phyloP scores from a whole-genome alignment of 1,140 invertebrate species.

The Orius laevigatus region DNA sequence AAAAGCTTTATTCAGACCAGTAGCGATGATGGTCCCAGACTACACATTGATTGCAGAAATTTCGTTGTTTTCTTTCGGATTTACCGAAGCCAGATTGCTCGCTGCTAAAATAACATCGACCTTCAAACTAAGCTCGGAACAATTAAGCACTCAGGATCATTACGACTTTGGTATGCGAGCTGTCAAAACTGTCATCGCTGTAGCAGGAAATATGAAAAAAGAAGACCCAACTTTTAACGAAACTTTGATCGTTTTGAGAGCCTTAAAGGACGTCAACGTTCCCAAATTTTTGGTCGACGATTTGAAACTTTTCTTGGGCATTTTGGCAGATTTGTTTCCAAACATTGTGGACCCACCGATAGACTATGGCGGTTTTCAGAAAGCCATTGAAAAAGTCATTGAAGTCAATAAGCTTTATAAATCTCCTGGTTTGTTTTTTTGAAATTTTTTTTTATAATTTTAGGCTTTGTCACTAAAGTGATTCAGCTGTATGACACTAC shows the following conservation, averaged over 20 bases:
- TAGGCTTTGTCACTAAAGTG: slow-evolving; percentile 49
- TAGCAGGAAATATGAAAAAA: slow-evolving; percentile 49
- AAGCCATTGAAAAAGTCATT: slow-evolving; percentile 27
- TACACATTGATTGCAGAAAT: slow-evolving; percentile 57
- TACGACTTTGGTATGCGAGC: slow-evolving; percentile 38
- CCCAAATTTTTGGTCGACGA: slow-evolving; percentile 56
- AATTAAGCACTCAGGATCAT: slow-evolving; percentile 45
- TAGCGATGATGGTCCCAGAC: slow-evolving; percentile 63
- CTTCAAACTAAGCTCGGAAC: slow-evolving; percentile 52
- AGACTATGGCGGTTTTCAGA: slow-evolving; percentile 36
- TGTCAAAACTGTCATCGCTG: slow-evolving; percentile 47
- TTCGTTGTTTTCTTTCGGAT: slow-evolving; percentile 52
- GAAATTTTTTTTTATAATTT: slow-evolving; percentile 25
- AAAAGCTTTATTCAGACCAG: slow-evolving; percentile 53
- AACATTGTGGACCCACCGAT: slow-evolving; percentile 38
- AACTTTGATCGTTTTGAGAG: slow-evolving; percentile 35
- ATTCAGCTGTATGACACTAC: slow-evolving; percentile 69
- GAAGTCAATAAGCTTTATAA: background rate
- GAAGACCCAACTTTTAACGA: slow-evolving; percentile 45
- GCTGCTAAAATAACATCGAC: slow-evolving; percentile 54
- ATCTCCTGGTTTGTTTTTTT: no score
- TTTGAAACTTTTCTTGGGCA: slow-evolving; percentile 49
- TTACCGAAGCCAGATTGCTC: slow-evolving; percentile 41
- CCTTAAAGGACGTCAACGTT: slow-evolving; percentile 53
- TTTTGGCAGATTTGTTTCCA: slow-evolving; percentile 55